Conservation (phyloP, 2,797 vertebrate species). For the Anisognathus igniventris region DNA sequence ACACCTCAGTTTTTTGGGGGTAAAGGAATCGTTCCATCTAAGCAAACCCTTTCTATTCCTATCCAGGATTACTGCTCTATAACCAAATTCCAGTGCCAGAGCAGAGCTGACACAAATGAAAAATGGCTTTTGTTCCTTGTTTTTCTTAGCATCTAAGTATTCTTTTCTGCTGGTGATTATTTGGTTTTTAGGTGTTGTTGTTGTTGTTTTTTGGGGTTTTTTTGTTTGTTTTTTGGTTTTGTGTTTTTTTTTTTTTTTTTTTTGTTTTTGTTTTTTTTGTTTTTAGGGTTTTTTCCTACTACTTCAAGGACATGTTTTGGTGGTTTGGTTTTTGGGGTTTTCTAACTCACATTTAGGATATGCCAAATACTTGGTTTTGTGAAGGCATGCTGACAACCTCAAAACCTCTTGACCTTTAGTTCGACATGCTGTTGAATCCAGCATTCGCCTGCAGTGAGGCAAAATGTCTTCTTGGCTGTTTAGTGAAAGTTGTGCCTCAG, state of each 20-base stretch:
- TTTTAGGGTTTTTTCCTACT: not conserved
- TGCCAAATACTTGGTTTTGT: not conserved
- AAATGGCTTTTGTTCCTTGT: not conserved
- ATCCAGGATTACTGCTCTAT: not conserved
- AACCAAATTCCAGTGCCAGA: not conserved
- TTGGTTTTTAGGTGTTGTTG: not conserved
- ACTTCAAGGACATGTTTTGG: not conserved
- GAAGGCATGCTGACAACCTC: not conserved
- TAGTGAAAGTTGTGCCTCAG: not conserved
- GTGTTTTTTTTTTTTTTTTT: no score
- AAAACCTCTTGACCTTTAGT: not conserved
- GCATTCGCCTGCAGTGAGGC: not conserved
- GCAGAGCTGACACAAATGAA: not conserved
- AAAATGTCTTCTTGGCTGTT: not conserved
- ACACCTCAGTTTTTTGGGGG: not conserved
- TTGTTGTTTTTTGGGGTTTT: no score
- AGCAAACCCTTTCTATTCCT: not conserved
- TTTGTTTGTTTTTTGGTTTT: no score
- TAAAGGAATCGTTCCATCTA: not conserved
- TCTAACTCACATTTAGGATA: not conserved
- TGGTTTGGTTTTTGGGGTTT: not conserved
- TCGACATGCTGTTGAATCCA: not conserved
- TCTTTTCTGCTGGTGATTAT: not conserved
- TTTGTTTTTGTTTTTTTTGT: no score
- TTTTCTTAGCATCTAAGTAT: not conserved